Evolutionary conservation across 2,888 invertebrate genomes (phyloP), one percentile per base, ranked within the genome.

Genomic region (Eupithecia abbreviata): DNA sequence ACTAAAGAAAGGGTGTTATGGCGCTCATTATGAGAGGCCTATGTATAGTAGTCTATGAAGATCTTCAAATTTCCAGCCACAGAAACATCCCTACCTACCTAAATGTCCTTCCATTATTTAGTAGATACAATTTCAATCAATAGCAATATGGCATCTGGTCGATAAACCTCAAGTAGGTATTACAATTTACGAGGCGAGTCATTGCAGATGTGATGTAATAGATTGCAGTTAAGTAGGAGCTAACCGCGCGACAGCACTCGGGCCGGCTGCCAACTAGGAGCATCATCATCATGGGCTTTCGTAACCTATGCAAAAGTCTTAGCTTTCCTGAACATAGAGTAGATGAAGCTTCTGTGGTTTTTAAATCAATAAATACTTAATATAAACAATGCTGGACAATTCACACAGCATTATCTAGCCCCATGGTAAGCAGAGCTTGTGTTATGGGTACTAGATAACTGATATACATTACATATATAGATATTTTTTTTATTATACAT

Each of bases 131-230:
- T 69, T 69, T 69, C 69, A 71, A 71, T 55, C 55, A 51, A 71
- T 72, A 42, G 43, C 43, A 18, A 71, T 71, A 42, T 15, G 9
- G 55, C 71, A 42, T 71, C 71, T 71, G 71, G 41, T 51, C 58
- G 58, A 55, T 55, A 71, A 71, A 71, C 42, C 55, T 55, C 45
- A 51, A 71, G 55, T 49, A 70, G 49, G 70, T 30, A 69, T 49
- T 5, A 66, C 72, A 18, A 55, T 43, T 58, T 51, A 73, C 65
- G 65, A 49, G 47, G 45, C 41, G 42, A 69, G 62, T 65, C 65
- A 70, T 65, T 71, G 74, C 74, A 71, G 62, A 62, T 71, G 74
- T 71, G 74, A 66, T 71, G 51, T 55, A 73, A 73, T 73, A 45
- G 69, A 76, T 72, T 69, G 76, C 70, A 66, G 76, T 13, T 71